A percentile compares a stretch with the other conserved stretches of the same genome.
Conservation (phyloP, 2,113 vertebrate species). For the Tylochromis polylepis region DNA sequence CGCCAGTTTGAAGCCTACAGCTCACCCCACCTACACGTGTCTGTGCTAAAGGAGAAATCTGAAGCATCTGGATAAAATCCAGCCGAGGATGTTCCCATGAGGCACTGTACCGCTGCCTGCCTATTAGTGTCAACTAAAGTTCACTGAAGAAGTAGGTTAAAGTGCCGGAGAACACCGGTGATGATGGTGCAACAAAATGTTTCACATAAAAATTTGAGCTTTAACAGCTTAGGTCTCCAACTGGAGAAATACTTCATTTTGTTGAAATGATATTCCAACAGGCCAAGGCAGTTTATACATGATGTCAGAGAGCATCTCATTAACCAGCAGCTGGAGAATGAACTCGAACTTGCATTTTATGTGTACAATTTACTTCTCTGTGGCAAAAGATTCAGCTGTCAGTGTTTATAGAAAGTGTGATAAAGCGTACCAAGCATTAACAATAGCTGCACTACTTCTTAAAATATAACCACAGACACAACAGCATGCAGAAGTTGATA, state of each 20-base stretch:
- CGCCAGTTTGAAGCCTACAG: background rate
- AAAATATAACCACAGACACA: background rate
- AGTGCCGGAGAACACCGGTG: background rate
- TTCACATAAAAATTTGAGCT: background rate
- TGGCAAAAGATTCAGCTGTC: background rate
- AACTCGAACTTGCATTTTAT: background rate
- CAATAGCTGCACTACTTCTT: background rate
- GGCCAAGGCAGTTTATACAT: background rate
- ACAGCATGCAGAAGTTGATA: background rate
- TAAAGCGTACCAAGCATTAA: background rate
- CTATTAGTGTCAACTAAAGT: conserved; percentile 17
- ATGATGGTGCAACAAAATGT: background rate
- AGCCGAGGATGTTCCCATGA: conserved; percentile 6
- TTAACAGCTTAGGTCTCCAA: background rate
- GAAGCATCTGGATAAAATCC: conserved; percentile 30
- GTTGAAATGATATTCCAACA: background rate
- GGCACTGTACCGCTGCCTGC: background rate
- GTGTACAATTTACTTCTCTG: background rate
- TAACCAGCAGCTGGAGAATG: background rate
- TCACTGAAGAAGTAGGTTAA: background rate
- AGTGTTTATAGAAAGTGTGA: background rate
- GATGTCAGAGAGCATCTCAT: background rate
- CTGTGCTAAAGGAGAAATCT: background rate
- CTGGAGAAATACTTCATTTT: background rate
- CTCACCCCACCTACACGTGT: background rate